Conservation (phyloP, 2,113 vertebrate species). For the Ciconia stormi region DNA sequence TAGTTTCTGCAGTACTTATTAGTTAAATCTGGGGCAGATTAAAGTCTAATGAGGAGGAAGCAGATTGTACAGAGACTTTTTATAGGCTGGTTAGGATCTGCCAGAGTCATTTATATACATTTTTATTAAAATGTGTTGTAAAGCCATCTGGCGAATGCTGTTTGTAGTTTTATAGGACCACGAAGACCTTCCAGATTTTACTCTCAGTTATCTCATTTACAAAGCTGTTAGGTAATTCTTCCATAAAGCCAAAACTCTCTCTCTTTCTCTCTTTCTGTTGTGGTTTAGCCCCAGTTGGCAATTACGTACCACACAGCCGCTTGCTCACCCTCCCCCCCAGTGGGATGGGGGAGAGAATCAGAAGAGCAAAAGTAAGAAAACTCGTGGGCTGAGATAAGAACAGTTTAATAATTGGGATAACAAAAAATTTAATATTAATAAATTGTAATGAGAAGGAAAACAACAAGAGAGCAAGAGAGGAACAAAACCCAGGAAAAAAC, state of each 20-base stretch:
- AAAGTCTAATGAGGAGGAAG: not conserved
- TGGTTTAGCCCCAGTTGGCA: no score
- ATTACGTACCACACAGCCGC: no score
- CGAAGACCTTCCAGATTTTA: not conserved
- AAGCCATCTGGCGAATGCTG: not conserved
- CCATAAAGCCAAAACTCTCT: not conserved
- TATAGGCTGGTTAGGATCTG: not conserved
- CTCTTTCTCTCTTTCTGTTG: no score
- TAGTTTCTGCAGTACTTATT: not conserved
- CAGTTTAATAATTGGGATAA: no score
- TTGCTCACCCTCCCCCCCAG: no score
- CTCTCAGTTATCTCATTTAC: not conserved
- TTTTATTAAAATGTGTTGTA: conserved; percentile 23
- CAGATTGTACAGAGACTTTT: not conserved
- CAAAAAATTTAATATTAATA: no score
- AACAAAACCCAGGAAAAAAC: no score
- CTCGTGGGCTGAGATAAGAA: no score
- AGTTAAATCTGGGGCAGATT: not conserved
- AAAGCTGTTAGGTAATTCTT: not conserved
- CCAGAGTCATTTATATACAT: not conserved
- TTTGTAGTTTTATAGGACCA: not conserved
- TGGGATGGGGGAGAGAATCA: no score
- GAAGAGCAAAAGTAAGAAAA: no score
- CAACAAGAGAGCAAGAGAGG: no score
- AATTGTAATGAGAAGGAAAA: no score